Conservation (phyloP, 2,888 invertebrate genomes). For the Danaus chrysippus region DNA sequence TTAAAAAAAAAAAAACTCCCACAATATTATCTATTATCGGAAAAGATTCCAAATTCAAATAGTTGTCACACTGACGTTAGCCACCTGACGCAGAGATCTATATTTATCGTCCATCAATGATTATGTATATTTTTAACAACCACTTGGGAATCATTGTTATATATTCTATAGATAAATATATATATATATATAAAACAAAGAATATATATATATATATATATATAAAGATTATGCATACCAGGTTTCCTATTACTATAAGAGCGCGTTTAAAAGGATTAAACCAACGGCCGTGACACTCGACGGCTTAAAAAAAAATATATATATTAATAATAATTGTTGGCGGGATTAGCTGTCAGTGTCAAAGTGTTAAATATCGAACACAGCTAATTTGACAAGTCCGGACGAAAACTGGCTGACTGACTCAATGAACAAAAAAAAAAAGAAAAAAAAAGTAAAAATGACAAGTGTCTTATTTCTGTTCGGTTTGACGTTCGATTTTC, state of each 20-base stretch:
- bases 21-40: slow-evolving; percentile 35
- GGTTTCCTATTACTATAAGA: slow-evolving; percentile 56
- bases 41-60: slow-evolving; percentile 25
- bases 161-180: slow-evolving; percentile 27
- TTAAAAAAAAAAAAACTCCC: slow-evolving; percentile 51
- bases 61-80: slow-evolving; percentile 51
- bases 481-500: slow-evolving; percentile 68
- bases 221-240: slow-evolving; percentile 32
- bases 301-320: slow-evolving; percentile 51
- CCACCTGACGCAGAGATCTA: slow-evolving; percentile 60
- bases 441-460: slow-evolving; percentile 56
- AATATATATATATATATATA: too few species aligned
- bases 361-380: slow-evolving; percentile 79
- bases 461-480: slow-evolving; percentile 71
- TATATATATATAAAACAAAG: too few species aligned
- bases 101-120: slow-evolving; percentile 68
- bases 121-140: slow-evolving; percentile 63
- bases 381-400: slow-evolving; percentile 75
- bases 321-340: slow-evolving; percentile 63
- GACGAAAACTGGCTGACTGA: slow-evolving; percentile 11
- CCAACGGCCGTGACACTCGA: slow-evolving; percentile 66
- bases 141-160: slow-evolving; percentile 55
- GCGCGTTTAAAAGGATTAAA: slow-evolving; percentile 75
- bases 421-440: slow-evolving; percentile 25
- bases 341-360: slow-evolving; percentile 77